Conservation (phyloP, 2,888 invertebrate genomes). For the Cephus rjabovi region DNA sequence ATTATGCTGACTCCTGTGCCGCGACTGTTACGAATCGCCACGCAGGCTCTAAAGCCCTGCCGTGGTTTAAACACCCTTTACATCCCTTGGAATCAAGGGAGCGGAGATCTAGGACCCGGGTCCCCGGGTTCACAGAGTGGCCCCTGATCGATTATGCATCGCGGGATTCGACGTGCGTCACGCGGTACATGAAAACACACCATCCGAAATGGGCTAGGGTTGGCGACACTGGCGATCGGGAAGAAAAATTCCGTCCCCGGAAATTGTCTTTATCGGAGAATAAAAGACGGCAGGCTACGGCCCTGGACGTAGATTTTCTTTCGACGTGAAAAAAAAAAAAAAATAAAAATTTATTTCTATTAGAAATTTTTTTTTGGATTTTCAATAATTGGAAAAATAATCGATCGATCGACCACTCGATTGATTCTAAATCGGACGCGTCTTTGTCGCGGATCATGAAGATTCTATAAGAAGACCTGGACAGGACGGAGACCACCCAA, state of each 20-base stretch:
- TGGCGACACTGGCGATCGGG: not conserved
- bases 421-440: not conserved
- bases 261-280: not conserved
- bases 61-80: constrained; percentile 50
- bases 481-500: not conserved
- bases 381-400: not conserved
- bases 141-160: constrained; percentile 52
- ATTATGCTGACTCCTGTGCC: constrained; percentile 52
- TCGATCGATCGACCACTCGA: not conserved
- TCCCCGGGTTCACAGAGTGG: constrained; percentile 23
- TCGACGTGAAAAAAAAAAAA: not conserved
- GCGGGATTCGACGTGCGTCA: constrained; percentile 8
- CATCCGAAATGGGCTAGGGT: not conserved
- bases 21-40: constrained; percentile 57
- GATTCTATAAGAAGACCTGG: not conserved
- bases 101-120: constrained; percentile 28
- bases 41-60: constrained; percentile 43
- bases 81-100: constrained; percentile 22
- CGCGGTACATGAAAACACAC: not conserved
- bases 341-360: not conserved
- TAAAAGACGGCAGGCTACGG: not conserved
- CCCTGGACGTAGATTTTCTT: not conserved
- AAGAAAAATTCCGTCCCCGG: not conserved
- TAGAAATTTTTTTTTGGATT: not conserved
- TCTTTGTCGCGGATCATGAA: not conserved